A percentile compares a stretch with the other conserved stretches of the same genome.
Conservation (phyloP, 2,888 invertebrate species). For the Alviniconcha strummeri region DNA sequence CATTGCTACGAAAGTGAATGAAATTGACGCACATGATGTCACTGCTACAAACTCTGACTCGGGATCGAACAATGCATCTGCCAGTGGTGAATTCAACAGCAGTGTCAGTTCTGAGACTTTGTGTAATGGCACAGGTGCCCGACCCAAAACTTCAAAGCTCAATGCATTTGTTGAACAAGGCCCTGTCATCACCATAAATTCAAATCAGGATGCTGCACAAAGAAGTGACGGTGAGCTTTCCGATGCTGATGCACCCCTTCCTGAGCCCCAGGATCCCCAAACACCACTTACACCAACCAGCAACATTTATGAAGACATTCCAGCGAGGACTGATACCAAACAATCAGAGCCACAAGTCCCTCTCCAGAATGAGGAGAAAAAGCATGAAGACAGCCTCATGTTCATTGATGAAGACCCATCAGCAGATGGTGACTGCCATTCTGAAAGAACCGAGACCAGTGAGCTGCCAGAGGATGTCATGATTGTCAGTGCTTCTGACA, state of each 20-base stretch:
- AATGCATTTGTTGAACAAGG: neutral
- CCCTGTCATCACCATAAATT: neutral
- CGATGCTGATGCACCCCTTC: neutral
- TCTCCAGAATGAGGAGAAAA: neutral
- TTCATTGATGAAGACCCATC: slow-evolving; percentile 23
- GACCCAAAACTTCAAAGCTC: slow-evolving; percentile 17
- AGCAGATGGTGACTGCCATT: neutral
- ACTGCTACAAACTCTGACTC: neutral
- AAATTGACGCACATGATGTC: neutral
- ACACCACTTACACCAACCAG: slow-evolving; percentile 5
- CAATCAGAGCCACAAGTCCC: neutral
- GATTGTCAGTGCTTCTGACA: slow-evolving; percentile 34
- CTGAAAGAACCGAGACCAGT: slow-evolving; percentile 2
- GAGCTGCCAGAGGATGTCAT: slow-evolving; percentile 28
- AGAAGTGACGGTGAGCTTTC: neutral
- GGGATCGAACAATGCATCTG: neutral
- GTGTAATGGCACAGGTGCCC: slow-evolving; percentile 5
- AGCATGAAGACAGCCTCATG: slow-evolving; percentile 1
- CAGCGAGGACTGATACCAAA: neutral
- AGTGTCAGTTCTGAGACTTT: neutral
- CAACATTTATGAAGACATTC: slow-evolving; percentile 30
- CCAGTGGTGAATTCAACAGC: neutral
- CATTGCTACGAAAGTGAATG: neutral
- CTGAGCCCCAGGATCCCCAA: neutral
- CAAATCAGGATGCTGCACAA: neutral